Evolutionary conservation across 1,140 invertebrate genomes (phyloP).

Genomic region (Bemisia tabaci): DNA sequence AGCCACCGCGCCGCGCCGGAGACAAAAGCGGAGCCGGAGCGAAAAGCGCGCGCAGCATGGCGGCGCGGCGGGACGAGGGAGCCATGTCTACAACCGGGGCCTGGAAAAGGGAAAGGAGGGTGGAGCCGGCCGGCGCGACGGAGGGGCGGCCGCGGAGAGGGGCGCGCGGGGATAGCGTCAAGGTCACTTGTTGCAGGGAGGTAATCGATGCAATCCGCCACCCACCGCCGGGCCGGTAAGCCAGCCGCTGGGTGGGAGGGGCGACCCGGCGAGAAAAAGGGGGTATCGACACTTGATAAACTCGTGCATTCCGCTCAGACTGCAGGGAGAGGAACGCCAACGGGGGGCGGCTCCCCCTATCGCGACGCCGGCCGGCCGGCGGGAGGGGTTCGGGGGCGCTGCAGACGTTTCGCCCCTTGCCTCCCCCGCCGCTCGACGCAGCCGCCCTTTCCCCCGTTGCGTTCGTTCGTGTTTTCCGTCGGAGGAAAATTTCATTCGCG

Average conservation of each 20-base stretch:
- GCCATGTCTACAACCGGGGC: background rate
- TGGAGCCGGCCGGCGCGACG: background rate
- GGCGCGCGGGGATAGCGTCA: background rate
- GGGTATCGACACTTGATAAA: background rate
- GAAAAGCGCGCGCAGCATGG: background rate
- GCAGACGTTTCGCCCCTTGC: no score
- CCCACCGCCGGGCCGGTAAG: background rate
- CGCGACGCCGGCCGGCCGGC: no score
- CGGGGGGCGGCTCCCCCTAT: no score
- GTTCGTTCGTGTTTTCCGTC: no score
- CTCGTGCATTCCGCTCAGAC: background rate
- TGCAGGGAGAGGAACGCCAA: no score
- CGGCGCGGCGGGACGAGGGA: background rate
- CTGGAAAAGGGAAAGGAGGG: background rate
- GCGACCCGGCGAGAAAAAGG: background rate
- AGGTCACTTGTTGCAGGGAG: background rate
- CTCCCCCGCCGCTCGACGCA: no score
- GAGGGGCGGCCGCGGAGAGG: background rate
- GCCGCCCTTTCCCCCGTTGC: no score
- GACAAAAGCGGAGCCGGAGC: background rate
- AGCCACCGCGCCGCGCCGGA: no score
- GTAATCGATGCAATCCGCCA: background rate
- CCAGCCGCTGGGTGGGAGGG: background rate
- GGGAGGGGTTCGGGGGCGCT: no score
- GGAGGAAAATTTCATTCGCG: no score